Conservation (phyloP, 2,113 vertebrate species). For the Lasiurus borealis region DNA sequence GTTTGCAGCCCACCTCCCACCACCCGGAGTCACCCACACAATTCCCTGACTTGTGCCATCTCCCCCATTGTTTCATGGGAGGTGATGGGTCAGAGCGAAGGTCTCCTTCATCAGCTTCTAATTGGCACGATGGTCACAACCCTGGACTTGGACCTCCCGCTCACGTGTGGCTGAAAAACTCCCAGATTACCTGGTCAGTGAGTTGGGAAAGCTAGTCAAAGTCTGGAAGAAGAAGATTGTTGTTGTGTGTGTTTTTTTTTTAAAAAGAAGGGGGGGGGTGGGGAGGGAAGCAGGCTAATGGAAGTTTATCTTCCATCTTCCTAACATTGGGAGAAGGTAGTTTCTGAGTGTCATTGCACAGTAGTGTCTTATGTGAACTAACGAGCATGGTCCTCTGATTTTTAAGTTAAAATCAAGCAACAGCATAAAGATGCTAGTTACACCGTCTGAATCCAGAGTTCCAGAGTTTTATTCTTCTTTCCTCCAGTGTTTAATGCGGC, state of each 20-base stretch:
- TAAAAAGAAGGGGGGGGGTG: too few species aligned
- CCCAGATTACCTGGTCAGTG: background rate
- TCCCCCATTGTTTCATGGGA: accelerated
- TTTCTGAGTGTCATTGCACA: background rate
- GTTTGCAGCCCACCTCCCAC: accelerated
- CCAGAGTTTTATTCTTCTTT: accelerated
- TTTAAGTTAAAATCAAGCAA: accelerated
- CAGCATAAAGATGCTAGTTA: accelerated
- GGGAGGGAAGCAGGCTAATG: background rate
- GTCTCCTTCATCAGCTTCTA: background rate
- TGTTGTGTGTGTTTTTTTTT: too few species aligned
- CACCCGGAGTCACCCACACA: accelerated
- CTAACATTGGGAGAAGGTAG: background rate
- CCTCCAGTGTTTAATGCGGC: accelerated
- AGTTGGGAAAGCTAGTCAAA: background rate
- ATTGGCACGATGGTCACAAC: too few species aligned
- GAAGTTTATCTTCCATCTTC: accelerated
- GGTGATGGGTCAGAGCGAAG: accelerated
- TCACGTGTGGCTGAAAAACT: background rate
- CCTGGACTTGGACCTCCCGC: background rate
- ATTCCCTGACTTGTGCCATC: accelerated
- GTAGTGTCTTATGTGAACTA: accelerated
- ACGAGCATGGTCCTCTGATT: accelerated
- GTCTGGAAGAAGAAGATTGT: background rate
- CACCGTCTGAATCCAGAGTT: background rate